A percentile compares a stretch with the other conserved stretches of the same genome.
Evolutionary conservation across 2,888 invertebrate genomes (phyloP).

Genomic region (Colostygia pectinataria): DNA sequence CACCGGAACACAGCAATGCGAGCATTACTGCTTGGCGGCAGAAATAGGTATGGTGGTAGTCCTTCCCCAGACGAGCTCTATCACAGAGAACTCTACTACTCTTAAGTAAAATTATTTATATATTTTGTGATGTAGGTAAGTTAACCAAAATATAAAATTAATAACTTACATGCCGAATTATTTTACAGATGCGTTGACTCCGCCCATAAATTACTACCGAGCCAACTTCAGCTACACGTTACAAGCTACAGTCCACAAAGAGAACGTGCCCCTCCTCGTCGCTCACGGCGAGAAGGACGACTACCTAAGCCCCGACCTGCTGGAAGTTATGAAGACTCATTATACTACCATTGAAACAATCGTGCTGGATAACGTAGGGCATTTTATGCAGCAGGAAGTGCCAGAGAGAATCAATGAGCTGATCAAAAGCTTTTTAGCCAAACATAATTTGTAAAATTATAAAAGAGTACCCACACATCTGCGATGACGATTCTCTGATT

Average conservation of each 20-base stretch:
- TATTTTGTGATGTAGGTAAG: too few species aligned
- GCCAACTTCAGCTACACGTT: constrained; percentile 61
- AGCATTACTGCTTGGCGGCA: too few species aligned
- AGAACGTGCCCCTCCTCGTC: constrained; percentile 68
- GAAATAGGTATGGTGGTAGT: too few species aligned
- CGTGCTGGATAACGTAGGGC: constrained; percentile 69
- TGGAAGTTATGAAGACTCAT: constrained; percentile 61
- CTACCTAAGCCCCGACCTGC: constrained; percentile 50
- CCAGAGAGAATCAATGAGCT: constrained; percentile 77
- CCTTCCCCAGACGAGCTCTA: too few species aligned
- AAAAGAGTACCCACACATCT: too few species aligned
- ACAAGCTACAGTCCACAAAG: constrained; percentile 49
- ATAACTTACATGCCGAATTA: neutral
- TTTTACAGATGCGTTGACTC: constrained; percentile 74
- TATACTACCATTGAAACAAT: constrained; percentile 68
- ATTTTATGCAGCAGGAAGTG: constrained; percentile 82
- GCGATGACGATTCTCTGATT: too few species aligned
- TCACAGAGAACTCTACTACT: too few species aligned
- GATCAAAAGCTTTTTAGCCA: constrained; percentile 72
- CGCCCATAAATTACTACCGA: constrained; percentile 83
- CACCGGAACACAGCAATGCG: too few species aligned
- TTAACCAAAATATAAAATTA: too few species aligned
- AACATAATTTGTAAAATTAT: constrained; percentile 53
- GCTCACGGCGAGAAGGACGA: constrained; percentile 73
- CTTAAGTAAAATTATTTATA: too few species aligned